Base-by-base conservation (phyloP, 2,888 invertebrate genomes). In the Cryptocheilus praepositus region DNA sequence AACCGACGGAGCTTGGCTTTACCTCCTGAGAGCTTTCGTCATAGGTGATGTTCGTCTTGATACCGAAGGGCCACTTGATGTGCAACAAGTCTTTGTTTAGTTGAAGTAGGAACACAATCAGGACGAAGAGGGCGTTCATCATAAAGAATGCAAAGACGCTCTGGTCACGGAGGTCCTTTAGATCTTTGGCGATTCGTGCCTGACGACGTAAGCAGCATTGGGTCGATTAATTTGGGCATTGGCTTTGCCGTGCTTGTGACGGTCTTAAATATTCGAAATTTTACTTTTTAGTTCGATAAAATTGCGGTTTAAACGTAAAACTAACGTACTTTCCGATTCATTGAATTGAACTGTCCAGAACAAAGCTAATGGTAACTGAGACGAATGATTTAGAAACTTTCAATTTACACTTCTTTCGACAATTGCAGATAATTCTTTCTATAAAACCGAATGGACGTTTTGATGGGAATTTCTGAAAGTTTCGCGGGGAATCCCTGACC, bases 21-120 rank as follows among this genome's bases (percentile, higher is more conserved):
- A 97, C 96, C 95, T 96, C 95, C 93, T 96, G 95, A 73, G 95
- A 93, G 88, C 92, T 93, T 90, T 95, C 95, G 91, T 96, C 95
- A 91, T 95, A 96, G 79, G 96, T 96, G 86, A 97, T 95, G 91
- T 97, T 97, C 89, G 95, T 95, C 92, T 94, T 96, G 88, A 96
- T 95, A 91, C 96, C 97, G 86, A 96, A 93, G 63, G 98, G 98
- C 98, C 98, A 98, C 90, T 97, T 96, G 89, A 98, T 92, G 91
- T 98, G 97, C 84, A 98, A 92, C 89, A 94, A 94, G 90, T 98
- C 98, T 93, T 98, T 98, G 92, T 98, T 98, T 90, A 98, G 92
- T 92, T 99, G 99, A 89, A 99, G 94, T 90, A 99, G 94, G 91
- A 99, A 97, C 83, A 99, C 98, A 91, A 98, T 97, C 89, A 99